Conservation (phyloP, 2,797 vertebrate genomes). For the Gorsachius magnificus region DNA sequence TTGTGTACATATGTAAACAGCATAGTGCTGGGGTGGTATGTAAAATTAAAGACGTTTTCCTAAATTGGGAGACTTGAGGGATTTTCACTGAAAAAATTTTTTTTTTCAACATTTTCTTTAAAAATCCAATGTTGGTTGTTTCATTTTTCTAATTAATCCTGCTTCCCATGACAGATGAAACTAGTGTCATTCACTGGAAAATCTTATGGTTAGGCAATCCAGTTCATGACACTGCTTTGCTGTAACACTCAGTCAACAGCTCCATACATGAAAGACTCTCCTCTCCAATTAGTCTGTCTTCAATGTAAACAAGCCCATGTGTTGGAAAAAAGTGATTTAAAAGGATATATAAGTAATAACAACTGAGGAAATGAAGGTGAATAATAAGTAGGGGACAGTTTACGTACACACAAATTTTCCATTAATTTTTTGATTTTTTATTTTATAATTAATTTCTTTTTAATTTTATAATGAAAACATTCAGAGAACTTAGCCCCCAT, state of each 20-base stretch:
- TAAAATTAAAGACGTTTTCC: not conserved
- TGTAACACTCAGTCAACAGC: not conserved
- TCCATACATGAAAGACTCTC: not conserved
- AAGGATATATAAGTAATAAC: not conserved
- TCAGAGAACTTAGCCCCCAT: not conserved
- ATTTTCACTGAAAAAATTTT: not conserved
- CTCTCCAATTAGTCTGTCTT: not conserved
- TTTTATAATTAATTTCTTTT: not conserved
- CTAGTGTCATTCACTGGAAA: not conserved
- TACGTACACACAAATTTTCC: not conserved
- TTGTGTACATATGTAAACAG: not conserved
- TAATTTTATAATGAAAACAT: not conserved
- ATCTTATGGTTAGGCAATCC: not conserved
- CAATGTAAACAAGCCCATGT: not conserved
- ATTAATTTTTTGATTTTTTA: not conserved
- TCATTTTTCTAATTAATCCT: not conserved
- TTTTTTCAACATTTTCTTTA: not conserved
- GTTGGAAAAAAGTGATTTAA: not conserved
- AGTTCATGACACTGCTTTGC: not conserved
- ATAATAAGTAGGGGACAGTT: not conserved
- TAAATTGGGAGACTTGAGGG: not conserved
- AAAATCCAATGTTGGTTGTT: not conserved
- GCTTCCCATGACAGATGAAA: not conserved
- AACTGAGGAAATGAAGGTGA: not conserved
- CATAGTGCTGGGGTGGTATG: rapidly evolving